These are phyloP conservation scores for Chelon auratus DNA, from an alignment of 2,797 vertebrate species.

Conservation along the genomic window DNA sequence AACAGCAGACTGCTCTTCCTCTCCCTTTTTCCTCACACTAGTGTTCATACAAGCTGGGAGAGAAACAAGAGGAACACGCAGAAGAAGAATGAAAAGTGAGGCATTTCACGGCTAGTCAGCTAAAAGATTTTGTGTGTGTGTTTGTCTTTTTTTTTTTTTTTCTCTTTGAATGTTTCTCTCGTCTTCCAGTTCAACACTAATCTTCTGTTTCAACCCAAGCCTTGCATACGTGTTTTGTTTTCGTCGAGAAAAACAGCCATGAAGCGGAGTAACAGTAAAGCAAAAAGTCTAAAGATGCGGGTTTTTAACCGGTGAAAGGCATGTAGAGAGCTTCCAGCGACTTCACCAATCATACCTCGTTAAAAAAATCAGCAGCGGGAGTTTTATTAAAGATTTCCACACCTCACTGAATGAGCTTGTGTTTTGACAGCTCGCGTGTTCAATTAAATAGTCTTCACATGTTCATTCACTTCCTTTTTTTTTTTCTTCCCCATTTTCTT, in stretches of 20 bases:
- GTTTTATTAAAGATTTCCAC: conserved; percentile 53
- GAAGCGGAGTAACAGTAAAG: conserved; percentile 66
- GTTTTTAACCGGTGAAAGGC: conserved; percentile 64
- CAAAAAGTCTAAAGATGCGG: conserved; percentile 49
- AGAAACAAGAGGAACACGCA: conserved; percentile 60
- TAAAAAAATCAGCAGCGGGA: conserved; percentile 72
- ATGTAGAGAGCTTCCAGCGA: conserved; percentile 69
- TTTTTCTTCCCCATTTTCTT: conserved; percentile 1
- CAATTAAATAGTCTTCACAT: conserved; percentile 47
- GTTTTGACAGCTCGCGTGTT: conserved; percentile 55
- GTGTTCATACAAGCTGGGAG: conserved; percentile 75
- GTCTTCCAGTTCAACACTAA: conserved; percentile 58
- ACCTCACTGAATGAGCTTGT: conserved; percentile 50
- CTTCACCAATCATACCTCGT: conserved; percentile 66
- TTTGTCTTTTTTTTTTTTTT: not conserved
- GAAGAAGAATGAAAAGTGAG: conserved; percentile 62
- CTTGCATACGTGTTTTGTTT: conserved; percentile 50
- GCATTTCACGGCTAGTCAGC: conserved; percentile 79
- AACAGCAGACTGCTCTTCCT: conserved; percentile 81
- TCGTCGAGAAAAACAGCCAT: conserved; percentile 41
- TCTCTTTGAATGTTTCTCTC: conserved; percentile 12
- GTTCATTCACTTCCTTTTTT: not conserved
- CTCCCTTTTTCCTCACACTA: conserved; percentile 71
- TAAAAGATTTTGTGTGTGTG: conserved; percentile 48
- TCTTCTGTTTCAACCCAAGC: conserved; percentile 51